Evolutionary conservation across 2,888 invertebrate genomes (phyloP).

Genomic region (Hirtodrosophila trivittata): DNA sequence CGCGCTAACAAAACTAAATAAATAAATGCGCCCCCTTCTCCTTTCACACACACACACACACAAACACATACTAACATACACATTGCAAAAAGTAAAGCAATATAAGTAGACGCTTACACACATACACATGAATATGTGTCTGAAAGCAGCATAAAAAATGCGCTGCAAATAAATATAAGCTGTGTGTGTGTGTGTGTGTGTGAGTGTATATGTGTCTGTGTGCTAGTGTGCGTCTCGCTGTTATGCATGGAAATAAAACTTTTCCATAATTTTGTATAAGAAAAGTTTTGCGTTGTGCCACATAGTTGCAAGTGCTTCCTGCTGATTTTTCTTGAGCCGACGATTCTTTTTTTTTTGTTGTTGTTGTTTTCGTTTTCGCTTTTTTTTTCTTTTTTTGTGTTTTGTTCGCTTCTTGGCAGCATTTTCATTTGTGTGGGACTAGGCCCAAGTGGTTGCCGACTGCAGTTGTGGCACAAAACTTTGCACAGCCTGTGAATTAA

Average conservation of each 20-base stretch:
- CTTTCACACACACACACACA: constrained; percentile 28
- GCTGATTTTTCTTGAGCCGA: constrained; percentile 62
- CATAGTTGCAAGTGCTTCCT: constrained; percentile 76
- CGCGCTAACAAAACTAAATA: constrained; percentile 71
- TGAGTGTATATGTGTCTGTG: constrained; percentile 26
- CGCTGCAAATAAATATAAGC: constrained; percentile 53
- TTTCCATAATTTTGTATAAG: constrained; percentile 78
- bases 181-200: constrained; percentile 28
- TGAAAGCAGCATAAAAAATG: constrained; percentile 51
- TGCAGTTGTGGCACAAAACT: constrained; percentile 61
- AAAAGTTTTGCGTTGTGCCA: constrained; percentile 76
- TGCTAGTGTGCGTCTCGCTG: constrained; percentile 41
- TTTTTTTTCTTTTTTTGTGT: constrained; percentile 15
- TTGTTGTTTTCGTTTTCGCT: constrained; percentile 5
- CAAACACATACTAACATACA: constrained; percentile 21
- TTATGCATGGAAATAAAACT: constrained; percentile 77
- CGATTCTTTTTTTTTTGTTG: constrained; percentile 19
- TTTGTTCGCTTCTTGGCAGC: constrained; percentile 28
- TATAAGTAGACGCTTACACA: constrained; percentile 50
- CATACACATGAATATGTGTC: constrained; percentile 21
- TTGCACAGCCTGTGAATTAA: constrained; percentile 74
- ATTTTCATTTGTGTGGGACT: constrained; percentile 62
- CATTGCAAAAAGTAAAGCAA: constrained; percentile 66
- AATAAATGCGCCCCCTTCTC: constrained; percentile 56
- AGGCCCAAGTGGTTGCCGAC: constrained; percentile 70